Evolutionary conservation across 1,140 invertebrate genomes (phyloP).

Genomic region (Protaetia brevitarsis): DNA sequence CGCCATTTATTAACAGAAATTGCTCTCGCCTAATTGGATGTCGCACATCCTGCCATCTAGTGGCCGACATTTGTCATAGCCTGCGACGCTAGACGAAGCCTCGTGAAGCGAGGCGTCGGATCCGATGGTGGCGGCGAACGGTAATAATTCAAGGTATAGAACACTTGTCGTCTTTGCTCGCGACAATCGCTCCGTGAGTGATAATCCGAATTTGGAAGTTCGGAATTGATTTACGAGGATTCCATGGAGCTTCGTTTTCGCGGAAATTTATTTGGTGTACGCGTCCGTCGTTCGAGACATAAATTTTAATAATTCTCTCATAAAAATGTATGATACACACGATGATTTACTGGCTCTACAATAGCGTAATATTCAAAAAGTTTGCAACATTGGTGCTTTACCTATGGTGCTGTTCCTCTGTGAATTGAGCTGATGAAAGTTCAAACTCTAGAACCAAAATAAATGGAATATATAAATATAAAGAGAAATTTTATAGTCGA

Average conservation of each 20-base stretch:
- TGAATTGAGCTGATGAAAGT: no score
- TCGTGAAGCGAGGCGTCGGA: not conserved
- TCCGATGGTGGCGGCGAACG: not conserved
- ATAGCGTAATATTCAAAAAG: no score
- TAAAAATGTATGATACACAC: no score
- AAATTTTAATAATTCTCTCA: no score
- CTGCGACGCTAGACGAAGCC: not conserved
- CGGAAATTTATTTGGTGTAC: conserved; percentile 10
- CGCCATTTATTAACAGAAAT: conserved; percentile 29
- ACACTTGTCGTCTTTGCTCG: conserved; percentile 6
- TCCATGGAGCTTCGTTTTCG: not conserved
- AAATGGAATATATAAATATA: no score
- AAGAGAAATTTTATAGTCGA: no score
- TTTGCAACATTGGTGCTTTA: no score
- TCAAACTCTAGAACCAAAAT: no score
- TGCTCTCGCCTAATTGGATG: conserved; percentile 28
- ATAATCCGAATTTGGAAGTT: conserved; percentile 20
- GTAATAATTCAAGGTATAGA: conserved; percentile 25
- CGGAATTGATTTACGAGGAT: conserved; percentile 13
- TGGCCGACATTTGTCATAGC: conserved; percentile 26
- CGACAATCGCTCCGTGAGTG: conserved; percentile 1
- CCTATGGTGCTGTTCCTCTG: no score
- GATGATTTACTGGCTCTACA: no score
- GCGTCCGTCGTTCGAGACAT: no score
- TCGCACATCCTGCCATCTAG: conserved; percentile 25